Percentiles rank a stretch among this genome's conserved stretches.
phyloP scores from a whole-genome alignment of 2,113 vertebrate genomes.

The Albula goreensis region DNA sequence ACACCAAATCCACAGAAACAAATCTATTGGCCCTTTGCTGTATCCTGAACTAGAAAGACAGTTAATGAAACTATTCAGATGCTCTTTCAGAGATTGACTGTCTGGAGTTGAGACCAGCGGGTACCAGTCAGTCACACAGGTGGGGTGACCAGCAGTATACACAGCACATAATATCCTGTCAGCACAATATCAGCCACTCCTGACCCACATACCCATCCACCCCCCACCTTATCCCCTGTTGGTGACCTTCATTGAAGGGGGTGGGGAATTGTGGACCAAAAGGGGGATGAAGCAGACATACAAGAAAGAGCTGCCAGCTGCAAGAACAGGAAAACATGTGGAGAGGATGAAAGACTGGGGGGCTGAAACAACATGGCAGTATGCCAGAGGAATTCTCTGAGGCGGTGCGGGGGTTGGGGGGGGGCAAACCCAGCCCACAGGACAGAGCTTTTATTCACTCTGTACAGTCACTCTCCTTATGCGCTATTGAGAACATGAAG shows the following conservation, averaged over 20 bases:
- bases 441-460: background rate
- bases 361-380: background rate
- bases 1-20: no score
- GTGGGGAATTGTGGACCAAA: background rate
- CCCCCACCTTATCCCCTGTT: background rate
- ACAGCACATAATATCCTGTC: background rate
- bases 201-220: background rate
- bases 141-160: background rate
- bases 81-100: no score
- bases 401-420: background rate
- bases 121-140: background rate
- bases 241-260: background rate
- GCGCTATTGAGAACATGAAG: background rate
- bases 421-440: background rate
- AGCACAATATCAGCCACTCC: background rate
- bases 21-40: no score
- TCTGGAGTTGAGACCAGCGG: background rate
- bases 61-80: no score
- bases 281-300: slow-evolving; percentile 20
- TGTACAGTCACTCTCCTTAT: background rate
- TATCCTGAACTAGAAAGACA: no score
- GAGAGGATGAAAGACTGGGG: background rate
- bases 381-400: slow-evolving; percentile 6
- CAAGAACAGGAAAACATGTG: background rate
- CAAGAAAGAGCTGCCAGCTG: background rate